Base-by-base conservation (phyloP, 2,113 vertebrate species). In the Podarcis raffonei region DNA sequence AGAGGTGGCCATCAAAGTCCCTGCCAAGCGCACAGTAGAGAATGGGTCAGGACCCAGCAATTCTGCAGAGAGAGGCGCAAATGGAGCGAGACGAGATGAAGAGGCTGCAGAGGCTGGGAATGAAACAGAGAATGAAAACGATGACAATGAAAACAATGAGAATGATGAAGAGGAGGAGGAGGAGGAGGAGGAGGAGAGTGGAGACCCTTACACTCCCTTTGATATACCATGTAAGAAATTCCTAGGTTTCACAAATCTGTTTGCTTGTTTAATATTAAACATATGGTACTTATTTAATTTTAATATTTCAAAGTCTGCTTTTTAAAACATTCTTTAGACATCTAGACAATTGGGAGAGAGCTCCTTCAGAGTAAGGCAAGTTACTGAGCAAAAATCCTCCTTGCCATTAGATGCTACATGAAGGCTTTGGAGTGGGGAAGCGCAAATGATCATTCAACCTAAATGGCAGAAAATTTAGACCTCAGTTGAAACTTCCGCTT, bases 161-260 rank as follows among this genome's bases (percentile, higher is more conserved):
- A 98, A 99, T 0, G 97, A 98, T 0, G 98, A 98, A n/a, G 98
- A 99, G 0, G 99, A 99, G 59, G 98, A 99, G 12, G 98, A 98
- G 1, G 98, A 98, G 6, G 97, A 98, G 0, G 96, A 97, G 1
- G 97, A 97, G 0, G 98, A 98, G 48, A 12, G 48, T 53, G 48
- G 48, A 62, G 98, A 98, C 66, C 98, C 98, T 0, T 98, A 98
- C 72, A 98, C 98, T 0, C 99, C 99, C 35, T 99, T 98, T 90
- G 97, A 98, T 69, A 94, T 96, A 32, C 99, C 99, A 91, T 96
- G 99, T 99, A 98, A 97, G 97, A 90, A 69, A 77, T 76, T 86
- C 22, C 71, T 6, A 65, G 0, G 4, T 86, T 65, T 84, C 22
- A 65, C 37, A 86, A 84, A 53, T 87, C 79, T 68, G 25, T 27